phyloP scores from a whole-genome alignment of 2,797 vertebrate species.

The Oryzias sinensis region DNA sequence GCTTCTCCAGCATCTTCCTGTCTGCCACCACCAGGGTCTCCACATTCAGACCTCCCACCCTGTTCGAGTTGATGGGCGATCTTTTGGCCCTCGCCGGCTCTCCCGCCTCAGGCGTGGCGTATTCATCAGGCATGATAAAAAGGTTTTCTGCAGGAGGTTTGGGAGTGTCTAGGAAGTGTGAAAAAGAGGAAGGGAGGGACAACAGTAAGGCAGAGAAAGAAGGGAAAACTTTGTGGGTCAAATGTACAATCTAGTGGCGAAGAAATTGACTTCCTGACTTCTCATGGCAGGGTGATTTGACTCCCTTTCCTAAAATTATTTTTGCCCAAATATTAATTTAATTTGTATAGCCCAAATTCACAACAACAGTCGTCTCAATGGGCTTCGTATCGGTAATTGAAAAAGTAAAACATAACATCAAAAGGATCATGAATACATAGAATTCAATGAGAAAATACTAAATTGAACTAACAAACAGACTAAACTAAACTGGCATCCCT shows the following conservation, averaged over 20 bases:
- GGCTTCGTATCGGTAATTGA: no score
- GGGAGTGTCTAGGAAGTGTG: conserved; percentile 80
- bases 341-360: no score
- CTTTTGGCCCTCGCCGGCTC: conserved; percentile 80
- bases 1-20: conserved; percentile 95
- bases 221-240: conserved; percentile 10
- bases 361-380: no score
- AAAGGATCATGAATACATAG: no score
- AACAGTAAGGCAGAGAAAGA: conserved; percentile 35
- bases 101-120: conserved; percentile 55
- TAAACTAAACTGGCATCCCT: no score
- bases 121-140: conserved; percentile 85
- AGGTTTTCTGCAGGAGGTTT: conserved; percentile 81
- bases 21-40: conserved; percentile 98
- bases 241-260: neutral
- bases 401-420: no score
- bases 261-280: no score
- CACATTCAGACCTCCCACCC: conserved; percentile 86
- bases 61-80: conserved; percentile 84
- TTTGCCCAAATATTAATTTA: no score
- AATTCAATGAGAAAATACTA: no score
- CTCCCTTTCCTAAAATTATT: no score
- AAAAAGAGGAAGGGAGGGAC: conserved; percentile 14
- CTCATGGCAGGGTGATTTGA: no score
- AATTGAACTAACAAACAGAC: no score